Base-by-base conservation (phyloP, 2,888 invertebrate species). In the Aphodius sticticus region DNA sequence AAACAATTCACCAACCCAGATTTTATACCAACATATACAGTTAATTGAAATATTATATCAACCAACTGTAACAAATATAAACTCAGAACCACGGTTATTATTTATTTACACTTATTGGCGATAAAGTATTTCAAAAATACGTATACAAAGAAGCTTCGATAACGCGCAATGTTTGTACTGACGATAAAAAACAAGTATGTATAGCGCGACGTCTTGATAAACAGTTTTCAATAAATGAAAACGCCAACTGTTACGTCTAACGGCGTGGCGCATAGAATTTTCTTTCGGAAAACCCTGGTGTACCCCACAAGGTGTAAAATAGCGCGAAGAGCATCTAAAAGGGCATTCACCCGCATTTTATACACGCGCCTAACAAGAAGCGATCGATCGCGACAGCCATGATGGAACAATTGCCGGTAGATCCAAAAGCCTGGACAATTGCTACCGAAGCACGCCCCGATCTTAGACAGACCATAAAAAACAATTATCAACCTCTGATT, bases 271-370 rank as follows among this genome's bases (percentile, higher is more conserved):
- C 12, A 53, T 6, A 7, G 38, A 5, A 53, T 53, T 12, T 53
- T 53, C 12, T 53, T 53, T 7, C 53, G 53, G 53, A 12, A 53
- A 53, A 53, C 53, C 53, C 9, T 53, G 1, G 9, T 53, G 53
- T 12, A 53, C 3, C 53, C 53, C 53, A 53, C 9, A 2, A 53
- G 53, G 12, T 53, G 12, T 53, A 53, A 53, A 53, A 53, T 53
- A 53, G 53, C 12, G 53, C 80, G 82, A 84, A 85, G 83, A 84
- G 81, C 79, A 53, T 53, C 53, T 82, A 80, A 83, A 84, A 84
- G 86, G 85, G 83, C 86, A 85, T 83, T 86, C 83, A 86, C 86
- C 86, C 81, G 77, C 83, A 83, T 82, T 83, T 82, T 83, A 26
- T 26, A 83, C 84, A 84, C 84, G 84, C 83, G 83, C 82, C 81